Percentiles rank a stretch among this genome's conserved stretches.
Evolutionary conservation across 1,140 invertebrate species (phyloP).

Genomic region (Trichonephila clavata): DNA sequence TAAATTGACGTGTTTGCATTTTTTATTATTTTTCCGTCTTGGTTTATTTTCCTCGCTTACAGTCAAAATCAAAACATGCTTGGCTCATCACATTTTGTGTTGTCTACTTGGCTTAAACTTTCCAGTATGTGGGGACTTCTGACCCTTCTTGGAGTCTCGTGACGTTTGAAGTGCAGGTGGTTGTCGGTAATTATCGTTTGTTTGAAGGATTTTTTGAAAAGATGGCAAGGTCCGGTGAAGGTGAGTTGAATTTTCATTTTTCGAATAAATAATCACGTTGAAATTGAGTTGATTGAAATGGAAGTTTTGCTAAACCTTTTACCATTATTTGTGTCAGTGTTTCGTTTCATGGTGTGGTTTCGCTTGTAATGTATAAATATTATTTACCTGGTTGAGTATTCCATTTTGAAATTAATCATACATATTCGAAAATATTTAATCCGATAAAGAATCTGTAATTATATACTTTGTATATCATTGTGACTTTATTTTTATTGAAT

Average conservation of each 20-base stretch:
- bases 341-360: too few species aligned
- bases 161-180: constrained; percentile 9
- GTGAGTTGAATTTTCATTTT: neutral
- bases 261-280: too few species aligned
- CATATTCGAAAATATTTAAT: too few species aligned
- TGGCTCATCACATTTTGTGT: neutral
- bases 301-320: too few species aligned
- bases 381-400: too few species aligned
- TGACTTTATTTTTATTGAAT: too few species aligned
- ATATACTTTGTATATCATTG: too few species aligned
- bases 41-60: neutral
- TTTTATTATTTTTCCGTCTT: neutral
- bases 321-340: too few species aligned
- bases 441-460: too few species aligned
- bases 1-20: neutral
- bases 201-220: neutral
- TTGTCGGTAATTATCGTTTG: neutral
- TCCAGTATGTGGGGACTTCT: neutral
- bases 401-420: too few species aligned
- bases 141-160: constrained; percentile 9
- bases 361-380: too few species aligned
- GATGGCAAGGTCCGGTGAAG: constrained; percentile 32
- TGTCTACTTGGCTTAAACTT: neutral
- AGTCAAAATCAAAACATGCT: constrained; percentile 4
- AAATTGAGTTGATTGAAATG: too few species aligned